Evolutionary conservation across 1,140 invertebrate genomes (phyloP).

Genomic region (Diorhabda carinulata): DNA sequence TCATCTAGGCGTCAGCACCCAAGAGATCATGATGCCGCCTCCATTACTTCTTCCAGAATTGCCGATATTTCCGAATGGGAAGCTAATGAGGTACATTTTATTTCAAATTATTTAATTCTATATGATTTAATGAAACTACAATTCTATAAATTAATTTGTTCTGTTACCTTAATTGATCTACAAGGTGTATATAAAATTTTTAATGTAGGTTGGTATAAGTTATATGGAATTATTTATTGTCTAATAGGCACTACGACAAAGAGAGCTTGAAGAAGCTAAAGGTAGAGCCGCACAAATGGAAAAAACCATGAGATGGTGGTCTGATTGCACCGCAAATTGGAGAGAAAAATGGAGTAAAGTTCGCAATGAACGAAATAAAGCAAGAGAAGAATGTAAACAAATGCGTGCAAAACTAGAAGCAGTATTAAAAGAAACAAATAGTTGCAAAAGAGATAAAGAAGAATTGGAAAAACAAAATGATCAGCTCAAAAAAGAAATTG

Average conservation of each 20-base stretch:
- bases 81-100: conserved; percentile 57
- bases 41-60: conserved; percentile 52
- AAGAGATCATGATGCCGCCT: conserved; percentile 52
- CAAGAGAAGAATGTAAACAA: conserved; percentile 80
- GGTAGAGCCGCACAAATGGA: conserved; percentile 94
- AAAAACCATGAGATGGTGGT: conserved; percentile 99
- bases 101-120: conserved; percentile 5
- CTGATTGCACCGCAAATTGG: conserved; percentile 86
- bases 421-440: conserved; percentile 71
- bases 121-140: no score
- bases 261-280: conserved; percentile 86
- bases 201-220: no score
- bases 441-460: conserved; percentile 73
- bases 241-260: conserved; percentile 60
- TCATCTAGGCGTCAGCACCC: conserved; percentile 52
- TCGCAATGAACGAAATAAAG: conserved; percentile 79
- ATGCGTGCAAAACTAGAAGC: conserved; percentile 75
- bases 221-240: neutral
- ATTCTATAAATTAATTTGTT: no score
- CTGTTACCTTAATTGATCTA: no score
- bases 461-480: conserved; percentile 77
- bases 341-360: conserved; percentile 96
- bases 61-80: conserved; percentile 63
- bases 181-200: no score
- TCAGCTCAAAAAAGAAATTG: conserved; percentile 76